Evolutionary conservation across 2,888 invertebrate genomes (phyloP), one percentile per base, ranked within the genome.

Genomic region (Tanypteryx hageni): DNA sequence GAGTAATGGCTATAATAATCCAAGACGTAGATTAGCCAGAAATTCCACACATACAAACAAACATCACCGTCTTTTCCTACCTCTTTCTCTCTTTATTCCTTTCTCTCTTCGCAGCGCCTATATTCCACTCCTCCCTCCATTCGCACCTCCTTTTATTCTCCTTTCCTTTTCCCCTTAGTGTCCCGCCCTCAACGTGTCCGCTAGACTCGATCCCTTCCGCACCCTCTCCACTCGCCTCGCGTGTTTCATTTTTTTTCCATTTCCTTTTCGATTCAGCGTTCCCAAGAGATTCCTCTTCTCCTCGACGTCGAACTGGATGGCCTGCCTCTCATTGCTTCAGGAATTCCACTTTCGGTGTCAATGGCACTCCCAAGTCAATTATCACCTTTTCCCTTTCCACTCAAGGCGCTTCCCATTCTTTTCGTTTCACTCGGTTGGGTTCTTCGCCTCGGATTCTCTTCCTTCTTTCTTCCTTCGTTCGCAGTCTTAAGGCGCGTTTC

Each of bases 271-370:
- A 76, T 76, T 76, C 76, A 22, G 27, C 27, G 10, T 27, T 76
- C 27, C 22, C 27, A 14, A 76, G 76, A 76, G 76, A 76, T 27
- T 27, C 76, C 13, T 76, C 68, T 27, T 27, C 27, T 10, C 22
- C 22, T 76, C 76, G n/a, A 22, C 44, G 44, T 44, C 44, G 27
- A 76, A 76, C 22, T 13, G 76, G 76, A 76, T 27, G 76, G 22
- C 76, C 27, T 27, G 18, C 68, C 68, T 68, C 68, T 13, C 22
- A 76, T 76, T 76, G 76, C 22, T 18, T 27, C 10, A 76, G 76
- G 76, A 76, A 76, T 76, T 76, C 76, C 76, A 76, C 76, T 76
- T 76, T 27, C 76, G 76, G 76, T 76, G 76, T 76, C 27, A 76
- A 76, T 76, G 76, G 22, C 76, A 76, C 76, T 18, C 68, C n/a